Evolutionary conservation across 1,140 invertebrate genomes (phyloP).

Genomic region (Pogonomyrmex californicus): DNA sequence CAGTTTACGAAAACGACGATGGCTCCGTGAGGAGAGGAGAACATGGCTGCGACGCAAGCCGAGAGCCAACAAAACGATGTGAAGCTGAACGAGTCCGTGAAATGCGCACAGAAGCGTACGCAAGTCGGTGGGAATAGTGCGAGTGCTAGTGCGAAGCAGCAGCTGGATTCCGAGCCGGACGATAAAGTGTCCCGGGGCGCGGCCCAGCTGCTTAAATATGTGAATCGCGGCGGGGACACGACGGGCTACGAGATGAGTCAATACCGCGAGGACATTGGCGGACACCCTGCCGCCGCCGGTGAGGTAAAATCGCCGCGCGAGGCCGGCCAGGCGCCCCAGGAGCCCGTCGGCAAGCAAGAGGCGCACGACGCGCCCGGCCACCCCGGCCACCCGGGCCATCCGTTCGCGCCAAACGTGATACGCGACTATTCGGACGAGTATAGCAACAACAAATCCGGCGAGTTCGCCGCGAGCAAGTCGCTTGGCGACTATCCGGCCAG

Average conservation of each 20-base stretch:
- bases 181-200: constrained; percentile 85
- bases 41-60: constrained; percentile 89
- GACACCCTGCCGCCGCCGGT: constrained; percentile 84
- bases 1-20: constrained; percentile 81
- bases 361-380: constrained; percentile 81
- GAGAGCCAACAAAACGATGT: constrained; percentile 88
- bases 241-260: constrained; percentile 87
- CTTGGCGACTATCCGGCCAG: constrained; percentile 76
- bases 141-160: constrained; percentile 83
- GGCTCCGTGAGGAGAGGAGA: constrained; percentile 83
- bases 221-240: constrained; percentile 82
- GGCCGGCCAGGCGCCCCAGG: constrained; percentile 80
- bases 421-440: constrained; percentile 81
- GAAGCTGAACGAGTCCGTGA: constrained; percentile 86
- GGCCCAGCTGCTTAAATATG: constrained; percentile 85
- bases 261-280: constrained; percentile 87
- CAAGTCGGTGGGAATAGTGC: constrained; percentile 83
- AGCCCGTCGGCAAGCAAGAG: constrained; percentile 82
- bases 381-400: constrained; percentile 77
- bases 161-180: constrained; percentile 82
- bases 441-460: constrained; percentile 74
- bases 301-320: constrained; percentile 85
- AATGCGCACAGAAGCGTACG: constrained; percentile 85
- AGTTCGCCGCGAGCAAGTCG: constrained; percentile 76
- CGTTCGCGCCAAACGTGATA: constrained; percentile 77